Evolutionary conservation across 2,113 vertebrate genomes (phyloP).

Genomic region (Leucopsar rothschildi): DNA sequence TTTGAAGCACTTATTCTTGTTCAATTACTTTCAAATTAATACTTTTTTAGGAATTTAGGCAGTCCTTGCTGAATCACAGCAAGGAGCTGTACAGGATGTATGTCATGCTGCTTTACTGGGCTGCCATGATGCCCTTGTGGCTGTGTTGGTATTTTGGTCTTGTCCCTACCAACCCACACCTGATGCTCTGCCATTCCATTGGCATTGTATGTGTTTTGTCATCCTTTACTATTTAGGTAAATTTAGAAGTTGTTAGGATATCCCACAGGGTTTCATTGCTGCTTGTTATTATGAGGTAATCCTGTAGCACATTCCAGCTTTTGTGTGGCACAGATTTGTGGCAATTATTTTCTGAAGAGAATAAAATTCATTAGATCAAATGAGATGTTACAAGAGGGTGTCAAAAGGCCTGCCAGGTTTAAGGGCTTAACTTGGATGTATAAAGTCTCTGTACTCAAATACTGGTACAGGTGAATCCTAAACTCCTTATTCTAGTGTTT

Average conservation of each 20-base stretch:
- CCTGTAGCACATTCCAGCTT: background rate
- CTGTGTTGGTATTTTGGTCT: background rate
- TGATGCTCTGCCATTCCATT: background rate
- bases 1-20: background rate
- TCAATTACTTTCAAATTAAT: background rate
- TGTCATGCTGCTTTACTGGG: background rate
- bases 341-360: background rate
- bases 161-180: background rate
- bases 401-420: background rate
- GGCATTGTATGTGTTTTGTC: background rate
- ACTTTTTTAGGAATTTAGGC: background rate
- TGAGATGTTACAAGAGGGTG: background rate
- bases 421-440: background rate
- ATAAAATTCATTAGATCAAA: background rate
- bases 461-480: background rate
- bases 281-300: background rate
- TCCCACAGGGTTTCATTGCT: background rate
- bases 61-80: background rate
- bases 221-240: background rate
- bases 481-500: background rate
- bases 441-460: background rate
- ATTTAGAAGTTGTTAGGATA: background rate
- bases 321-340: background rate
- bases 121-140: background rate
- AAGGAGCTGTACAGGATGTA: background rate